Base-by-base conservation (phyloP, 2,797 vertebrate genomes). In the Rhinichthys osculus region DNA sequence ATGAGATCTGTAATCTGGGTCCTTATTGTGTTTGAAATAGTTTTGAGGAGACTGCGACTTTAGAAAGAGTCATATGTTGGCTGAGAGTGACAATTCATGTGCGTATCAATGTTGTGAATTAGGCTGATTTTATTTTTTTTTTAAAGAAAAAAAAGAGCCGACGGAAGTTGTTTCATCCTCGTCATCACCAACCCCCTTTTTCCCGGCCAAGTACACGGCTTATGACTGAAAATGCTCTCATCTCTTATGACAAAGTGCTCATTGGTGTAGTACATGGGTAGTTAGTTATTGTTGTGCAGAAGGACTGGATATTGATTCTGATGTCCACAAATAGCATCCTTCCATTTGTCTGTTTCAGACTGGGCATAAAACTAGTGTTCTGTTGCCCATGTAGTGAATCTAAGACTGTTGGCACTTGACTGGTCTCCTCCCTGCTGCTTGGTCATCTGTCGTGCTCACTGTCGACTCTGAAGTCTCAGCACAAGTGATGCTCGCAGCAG, bases 341-440 rank as follows among this genome's bases (percentile, higher is more conserved):
- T 88, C 85, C 17, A 66, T 88, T 82, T 59, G 74, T 72, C 64
- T 81, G 74, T 82, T 69, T 77, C 54, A 81, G 64, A 78, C 69
- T 74, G 70, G 77, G 69, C 47, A 40, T 70, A 81, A 42, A 78
- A 72, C 84, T 81, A 85, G 87, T 71, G 78, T 90, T 86, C 78
- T 66, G 44, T 78, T 86, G 73, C 84, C 81, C 50, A 73, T 84
- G 84, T 84, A 84, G 83, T 81, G 70, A 73, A 76, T 76, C 62
- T 86, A 82, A 83, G 84, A 88, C 33, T 72, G 81, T 85, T 89
- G 89, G 86, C 89, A 80, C 78, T 82, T 78, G 57, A 81, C 64
- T 78, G 47, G 72, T 52, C 77, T 90, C 84, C 85, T 52, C 78
- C 89, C 86, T 89, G 89, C 88, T 90, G 89, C 88, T 86, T 87